These are phyloP conservation scores for Melanostigma gelatinosum DNA, from an alignment of 2,113 vertebrate genomes.

Conservation along the genomic window DNA sequence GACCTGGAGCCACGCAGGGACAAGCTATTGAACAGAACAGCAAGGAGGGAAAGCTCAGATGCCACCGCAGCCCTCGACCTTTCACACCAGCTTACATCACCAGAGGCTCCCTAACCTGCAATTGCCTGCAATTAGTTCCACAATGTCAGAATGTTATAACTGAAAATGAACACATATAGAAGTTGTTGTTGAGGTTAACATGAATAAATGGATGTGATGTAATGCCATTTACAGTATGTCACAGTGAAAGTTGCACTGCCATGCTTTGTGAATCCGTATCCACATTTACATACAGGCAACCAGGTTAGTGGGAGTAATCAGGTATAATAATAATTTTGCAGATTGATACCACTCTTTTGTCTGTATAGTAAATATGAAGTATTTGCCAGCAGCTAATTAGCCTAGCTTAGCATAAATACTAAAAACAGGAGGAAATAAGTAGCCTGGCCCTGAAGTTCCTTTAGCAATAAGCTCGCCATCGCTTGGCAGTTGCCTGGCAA, in stretches of 20 bases:
- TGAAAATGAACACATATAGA: not conserved
- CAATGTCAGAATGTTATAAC: constrained; percentile 44
- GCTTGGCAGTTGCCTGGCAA: no score
- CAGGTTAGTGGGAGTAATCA: no score
- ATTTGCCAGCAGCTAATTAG: no score
- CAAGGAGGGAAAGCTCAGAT: constrained; percentile 41
- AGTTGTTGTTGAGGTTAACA: not conserved
- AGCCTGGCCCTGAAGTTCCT: no score
- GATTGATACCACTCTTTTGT: no score
- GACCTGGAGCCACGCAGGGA: constrained; percentile 44
- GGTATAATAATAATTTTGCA: no score
- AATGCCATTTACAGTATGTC: not conserved
- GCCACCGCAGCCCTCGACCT: constrained; percentile 44
- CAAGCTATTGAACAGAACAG: constrained; percentile 60
- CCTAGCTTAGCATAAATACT: no score
- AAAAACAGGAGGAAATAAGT: no score
- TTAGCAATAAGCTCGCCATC: no score
- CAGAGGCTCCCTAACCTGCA: constrained; percentile 27
- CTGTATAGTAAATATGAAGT: no score
- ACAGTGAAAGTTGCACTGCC: not conserved
- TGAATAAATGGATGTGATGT: not conserved
- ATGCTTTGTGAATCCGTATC: no score
- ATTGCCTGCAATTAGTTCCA: constrained; percentile 43
- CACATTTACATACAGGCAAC: no score
- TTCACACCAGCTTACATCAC: constrained; percentile 42